Evolutionary conservation across 2,888 invertebrate species (phyloP).

Genomic region (Sympetrum striolatum): DNA sequence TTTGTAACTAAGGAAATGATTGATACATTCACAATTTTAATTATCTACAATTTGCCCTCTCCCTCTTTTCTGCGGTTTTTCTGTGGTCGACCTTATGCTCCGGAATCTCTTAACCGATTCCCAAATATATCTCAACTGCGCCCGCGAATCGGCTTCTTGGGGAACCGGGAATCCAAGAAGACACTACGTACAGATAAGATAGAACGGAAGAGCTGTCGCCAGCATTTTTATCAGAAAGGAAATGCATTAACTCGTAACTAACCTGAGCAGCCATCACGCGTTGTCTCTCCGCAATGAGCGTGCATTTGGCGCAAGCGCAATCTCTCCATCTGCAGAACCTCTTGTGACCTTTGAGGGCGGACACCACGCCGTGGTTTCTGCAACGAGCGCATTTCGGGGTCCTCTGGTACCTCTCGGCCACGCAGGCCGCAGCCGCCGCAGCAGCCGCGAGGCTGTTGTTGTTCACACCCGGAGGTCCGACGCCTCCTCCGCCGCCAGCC

Average conservation of each 20-base stretch:
- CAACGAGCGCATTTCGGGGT: constrained; percentile 98
- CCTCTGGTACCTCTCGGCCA: constrained; percentile 88
- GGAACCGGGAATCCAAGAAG: too few species aligned
- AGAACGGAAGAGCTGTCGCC: too few species aligned
- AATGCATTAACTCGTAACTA: constrained; percentile 51
- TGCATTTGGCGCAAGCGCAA: constrained; percentile 98
- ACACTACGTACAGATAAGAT: background rate
- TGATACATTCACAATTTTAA: too few species aligned
- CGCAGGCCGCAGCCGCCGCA: constrained; percentile 56
- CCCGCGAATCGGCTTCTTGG: too few species aligned
- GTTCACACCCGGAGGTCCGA: background rate
- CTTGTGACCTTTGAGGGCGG: constrained; percentile 93
- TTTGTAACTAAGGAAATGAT: too few species aligned
- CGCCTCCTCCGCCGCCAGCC: constrained; percentile 21
- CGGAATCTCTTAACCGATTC: too few species aligned
- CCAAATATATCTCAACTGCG: too few species aligned
- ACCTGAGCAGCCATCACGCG: constrained; percentile 98
- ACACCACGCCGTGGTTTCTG: constrained; percentile 96
- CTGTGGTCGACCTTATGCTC: too few species aligned
- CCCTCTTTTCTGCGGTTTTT: too few species aligned
- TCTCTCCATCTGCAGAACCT: constrained; percentile 97
- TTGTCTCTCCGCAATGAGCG: constrained; percentile 95
- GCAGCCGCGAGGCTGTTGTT: constrained; percentile 47
- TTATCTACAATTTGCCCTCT: too few species aligned
- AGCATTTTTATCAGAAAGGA: background rate